phyloP scores from a whole-genome alignment of 2,888 invertebrate genomes.

The Eurois occulta region DNA sequence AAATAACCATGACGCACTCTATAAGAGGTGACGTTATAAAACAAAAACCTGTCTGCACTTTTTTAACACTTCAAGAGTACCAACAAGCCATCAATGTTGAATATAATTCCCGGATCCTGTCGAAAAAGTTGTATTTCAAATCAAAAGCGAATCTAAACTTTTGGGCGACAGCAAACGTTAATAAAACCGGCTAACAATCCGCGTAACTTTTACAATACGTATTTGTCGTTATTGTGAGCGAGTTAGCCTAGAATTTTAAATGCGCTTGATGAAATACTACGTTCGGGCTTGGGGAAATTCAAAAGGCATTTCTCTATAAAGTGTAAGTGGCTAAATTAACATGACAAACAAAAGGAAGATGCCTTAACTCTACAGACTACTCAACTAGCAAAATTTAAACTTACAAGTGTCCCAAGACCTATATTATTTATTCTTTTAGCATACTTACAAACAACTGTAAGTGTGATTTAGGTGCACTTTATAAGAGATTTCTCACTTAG shows the following conservation, averaged over 20 bases:
- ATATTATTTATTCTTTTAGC: no score
- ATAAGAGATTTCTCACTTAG: no score
- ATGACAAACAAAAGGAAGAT: not conserved
- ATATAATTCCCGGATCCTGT: slow-evolving; percentile 28
- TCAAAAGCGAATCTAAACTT: slow-evolving; percentile 61
- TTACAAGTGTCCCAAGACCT: no score
- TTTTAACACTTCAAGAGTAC: slow-evolving; percentile 3
- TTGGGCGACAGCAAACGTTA: slow-evolving; percentile 42
- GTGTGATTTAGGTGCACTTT: no score
- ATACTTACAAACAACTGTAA: no score
- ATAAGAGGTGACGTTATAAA: not conserved
- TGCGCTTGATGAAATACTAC: slow-evolving; percentile 33
- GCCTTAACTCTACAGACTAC: not conserved
- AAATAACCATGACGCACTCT: not conserved
- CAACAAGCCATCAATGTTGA: slow-evolving; percentile 26
- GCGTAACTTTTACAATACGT: slow-evolving; percentile 60
- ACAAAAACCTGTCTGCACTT: not conserved
- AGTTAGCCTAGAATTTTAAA: slow-evolving; percentile 49
- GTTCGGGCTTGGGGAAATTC: not conserved
- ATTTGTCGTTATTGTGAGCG: slow-evolving; percentile 58
- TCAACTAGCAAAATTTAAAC: no score
- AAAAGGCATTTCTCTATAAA: slow-evolving; percentile 16
- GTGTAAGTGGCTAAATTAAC: not conserved
- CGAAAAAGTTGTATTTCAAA: slow-evolving; percentile 59
- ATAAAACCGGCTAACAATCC: slow-evolving; percentile 57